Percentiles rank a stretch among this genome's conserved stretches.
Conservation (phyloP, 2,797 vertebrate genomes). For the Natrix natrix region DNA sequence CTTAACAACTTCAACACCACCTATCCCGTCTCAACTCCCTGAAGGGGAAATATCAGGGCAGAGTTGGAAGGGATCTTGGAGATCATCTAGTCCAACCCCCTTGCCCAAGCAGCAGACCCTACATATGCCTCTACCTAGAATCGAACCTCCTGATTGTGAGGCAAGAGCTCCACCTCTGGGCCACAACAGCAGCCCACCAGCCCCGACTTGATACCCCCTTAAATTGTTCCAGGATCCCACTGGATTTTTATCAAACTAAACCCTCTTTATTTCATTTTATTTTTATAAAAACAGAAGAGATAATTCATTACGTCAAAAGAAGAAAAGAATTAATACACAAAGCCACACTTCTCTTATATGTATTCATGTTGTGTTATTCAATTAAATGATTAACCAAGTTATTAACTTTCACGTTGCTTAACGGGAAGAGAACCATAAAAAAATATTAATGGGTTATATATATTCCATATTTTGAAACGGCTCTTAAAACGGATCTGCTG, state of each 20-base stretch:
- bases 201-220: not conserved
- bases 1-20: too few relatives aligned
- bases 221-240: not conserved
- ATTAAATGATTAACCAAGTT: not conserved
- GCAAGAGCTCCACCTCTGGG: too few relatives aligned
- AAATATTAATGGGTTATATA: not conserved
- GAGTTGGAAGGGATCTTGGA: too few relatives aligned
- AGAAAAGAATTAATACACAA: not conserved
- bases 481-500: not conserved
- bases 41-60: not conserved
- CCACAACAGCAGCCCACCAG: too few relatives aligned
- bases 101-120: too few relatives aligned
- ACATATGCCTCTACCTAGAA: too few relatives aligned
- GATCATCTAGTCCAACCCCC: too few relatives aligned
- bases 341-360: not conserved
- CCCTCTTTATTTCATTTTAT: not conserved
- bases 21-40: too few relatives aligned
- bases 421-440: not conserved
- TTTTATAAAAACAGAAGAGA: not conserved
- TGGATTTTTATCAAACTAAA: not conserved
- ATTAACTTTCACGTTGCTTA: not conserved
- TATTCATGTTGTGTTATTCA: not conserved
- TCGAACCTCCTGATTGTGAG: too few relatives aligned
- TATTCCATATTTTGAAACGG: not conserved
- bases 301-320: not conserved